Evolutionary conservation across 1,140 invertebrate genomes (phyloP).

Genomic region (Macrocentrus cingulum): DNA sequence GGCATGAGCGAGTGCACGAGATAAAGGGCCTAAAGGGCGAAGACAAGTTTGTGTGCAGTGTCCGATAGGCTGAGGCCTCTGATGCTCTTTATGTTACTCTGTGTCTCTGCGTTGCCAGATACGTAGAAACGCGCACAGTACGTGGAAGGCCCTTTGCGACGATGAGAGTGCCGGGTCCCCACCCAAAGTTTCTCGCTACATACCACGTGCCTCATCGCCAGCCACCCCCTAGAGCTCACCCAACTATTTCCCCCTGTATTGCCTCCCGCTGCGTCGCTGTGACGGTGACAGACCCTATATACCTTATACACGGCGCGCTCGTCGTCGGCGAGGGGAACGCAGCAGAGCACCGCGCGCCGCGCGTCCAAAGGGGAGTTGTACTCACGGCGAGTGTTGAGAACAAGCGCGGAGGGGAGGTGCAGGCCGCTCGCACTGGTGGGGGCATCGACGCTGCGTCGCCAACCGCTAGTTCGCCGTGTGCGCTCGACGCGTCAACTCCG

Average conservation of each 20-base stretch:
- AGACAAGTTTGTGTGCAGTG: constrained; percentile 2
- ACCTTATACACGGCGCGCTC: constrained; percentile 42
- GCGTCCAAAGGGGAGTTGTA: background rate
- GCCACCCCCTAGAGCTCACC: constrained; percentile 25
- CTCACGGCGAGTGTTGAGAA: constrained; percentile 12
- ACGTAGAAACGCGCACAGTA: background rate
- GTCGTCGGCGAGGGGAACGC: constrained; percentile 29
- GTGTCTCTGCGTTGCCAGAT: constrained; percentile 3
- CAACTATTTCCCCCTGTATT: constrained; percentile 8
- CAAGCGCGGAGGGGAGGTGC: constrained; percentile 21
- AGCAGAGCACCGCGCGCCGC: background rate
- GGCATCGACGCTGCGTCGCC: constrained; percentile 47
- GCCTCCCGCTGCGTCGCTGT: constrained; percentile 28
- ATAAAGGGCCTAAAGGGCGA: background rate
- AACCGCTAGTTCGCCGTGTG: constrained; percentile 56
- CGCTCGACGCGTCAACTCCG: constrained; percentile 52
- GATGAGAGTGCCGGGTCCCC: constrained; percentile 22
- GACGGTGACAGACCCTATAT: constrained; percentile 58
- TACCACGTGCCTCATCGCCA: constrained; percentile 28
- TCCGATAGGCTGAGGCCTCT: constrained; percentile 13
- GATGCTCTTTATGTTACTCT: constrained; percentile 11
- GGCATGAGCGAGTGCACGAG: constrained; percentile 4
- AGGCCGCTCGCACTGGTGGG: constrained; percentile 24
- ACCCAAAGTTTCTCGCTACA: constrained; percentile 9
- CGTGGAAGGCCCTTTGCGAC: constrained; percentile 17